phyloP scores from a whole-genome alignment of 2,888 invertebrate genomes.

The Stenolophus ochropezus region DNA sequence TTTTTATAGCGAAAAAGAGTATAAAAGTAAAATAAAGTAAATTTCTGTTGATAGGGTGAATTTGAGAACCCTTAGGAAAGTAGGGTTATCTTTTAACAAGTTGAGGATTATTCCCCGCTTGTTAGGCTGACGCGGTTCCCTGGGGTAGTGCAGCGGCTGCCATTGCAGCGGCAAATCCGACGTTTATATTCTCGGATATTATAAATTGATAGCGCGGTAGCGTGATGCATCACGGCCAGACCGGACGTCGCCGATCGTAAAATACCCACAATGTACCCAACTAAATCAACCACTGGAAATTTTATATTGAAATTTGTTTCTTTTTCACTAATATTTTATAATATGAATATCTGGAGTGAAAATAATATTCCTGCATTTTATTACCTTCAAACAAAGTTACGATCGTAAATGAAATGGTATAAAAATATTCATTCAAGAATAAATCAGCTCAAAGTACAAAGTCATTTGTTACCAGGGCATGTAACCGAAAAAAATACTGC shows the following conservation, averaged over 20 bases:
- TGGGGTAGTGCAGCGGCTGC: conserved; percentile 69
- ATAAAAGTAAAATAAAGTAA: no score
- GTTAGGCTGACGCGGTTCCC: conserved; percentile 66
- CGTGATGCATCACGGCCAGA: conserved; percentile 12
- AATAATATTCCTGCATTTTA: not conserved
- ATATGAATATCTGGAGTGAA: not conserved
- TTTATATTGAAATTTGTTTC: conserved; percentile 7
- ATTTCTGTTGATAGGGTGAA: no score
- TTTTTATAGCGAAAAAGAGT: no score
- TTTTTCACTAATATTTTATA: not conserved
- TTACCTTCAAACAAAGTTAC: no score
- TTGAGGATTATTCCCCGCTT: not conserved
- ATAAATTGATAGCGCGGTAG: conserved; percentile 41
- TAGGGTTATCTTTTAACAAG: not conserved
- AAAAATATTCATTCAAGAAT: no score
- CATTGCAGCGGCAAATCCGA: conserved; percentile 67
- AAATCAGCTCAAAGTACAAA: no score
- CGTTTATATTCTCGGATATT: conserved; percentile 63
- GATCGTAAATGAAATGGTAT: no score
- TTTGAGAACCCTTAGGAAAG: not conserved
- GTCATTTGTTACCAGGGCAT: no score
- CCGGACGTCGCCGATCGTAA: conserved; percentile 47
- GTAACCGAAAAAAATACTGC: no score
- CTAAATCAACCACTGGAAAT: not conserved
- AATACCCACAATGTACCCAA: conserved; percentile 30